phyloP scores from a whole-genome alignment of 2,113 vertebrate species.

The Laterallus jamaicensis region DNA sequence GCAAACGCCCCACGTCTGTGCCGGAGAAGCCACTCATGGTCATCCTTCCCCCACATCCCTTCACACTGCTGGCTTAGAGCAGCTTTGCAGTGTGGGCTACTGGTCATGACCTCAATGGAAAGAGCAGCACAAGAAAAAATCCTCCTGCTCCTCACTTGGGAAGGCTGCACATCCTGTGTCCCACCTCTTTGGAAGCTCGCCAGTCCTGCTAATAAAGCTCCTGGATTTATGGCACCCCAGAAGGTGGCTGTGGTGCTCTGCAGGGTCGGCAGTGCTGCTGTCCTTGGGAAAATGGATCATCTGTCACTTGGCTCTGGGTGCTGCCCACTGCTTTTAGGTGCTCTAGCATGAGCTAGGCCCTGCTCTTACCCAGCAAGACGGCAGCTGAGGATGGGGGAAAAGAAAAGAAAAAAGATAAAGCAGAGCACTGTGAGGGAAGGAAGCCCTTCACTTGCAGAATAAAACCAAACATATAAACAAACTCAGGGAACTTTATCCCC shows the following conservation, averaged over 20 bases:
- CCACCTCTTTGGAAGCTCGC: rapidly evolving
- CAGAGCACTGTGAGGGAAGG: not conserved
- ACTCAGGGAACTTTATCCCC: not conserved
- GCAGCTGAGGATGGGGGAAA: not conserved
- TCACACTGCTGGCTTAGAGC: not conserved
- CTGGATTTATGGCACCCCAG: not conserved
- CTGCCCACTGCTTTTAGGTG: not conserved
- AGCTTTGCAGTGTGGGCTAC: not conserved
- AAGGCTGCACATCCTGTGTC: not conserved
- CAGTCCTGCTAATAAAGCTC: not conserved
- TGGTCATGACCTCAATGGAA: not conserved
- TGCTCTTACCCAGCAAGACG: not conserved
- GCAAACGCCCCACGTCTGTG: not conserved
- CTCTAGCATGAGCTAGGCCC: not conserved
- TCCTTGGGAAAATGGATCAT: rapidly evolving
- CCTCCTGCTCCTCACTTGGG: not conserved
- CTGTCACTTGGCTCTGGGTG: not conserved
- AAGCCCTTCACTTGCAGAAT: not conserved
- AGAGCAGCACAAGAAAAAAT: not conserved
- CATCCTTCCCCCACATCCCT: not conserved
- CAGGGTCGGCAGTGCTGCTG: not conserved
- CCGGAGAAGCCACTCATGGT: not conserved
- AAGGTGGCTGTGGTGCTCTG: not conserved
- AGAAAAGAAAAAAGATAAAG: not conserved
- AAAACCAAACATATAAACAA: not conserved